Evolutionary conservation across 2,113 vertebrate genomes (phyloP).

Genomic region (Oreocharis arfaki): DNA sequence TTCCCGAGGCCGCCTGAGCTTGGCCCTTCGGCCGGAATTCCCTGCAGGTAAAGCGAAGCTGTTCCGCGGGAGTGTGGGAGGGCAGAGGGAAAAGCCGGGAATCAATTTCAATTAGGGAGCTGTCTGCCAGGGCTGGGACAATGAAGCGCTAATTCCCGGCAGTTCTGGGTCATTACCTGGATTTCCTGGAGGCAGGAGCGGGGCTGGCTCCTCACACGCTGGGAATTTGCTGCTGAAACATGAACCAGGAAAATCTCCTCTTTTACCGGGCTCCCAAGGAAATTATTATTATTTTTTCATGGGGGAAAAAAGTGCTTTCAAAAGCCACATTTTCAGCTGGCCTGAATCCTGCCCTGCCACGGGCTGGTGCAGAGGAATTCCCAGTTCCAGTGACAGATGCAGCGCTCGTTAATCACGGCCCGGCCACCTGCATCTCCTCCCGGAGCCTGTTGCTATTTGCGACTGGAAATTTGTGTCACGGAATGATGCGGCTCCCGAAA

Average conservation of each 20-base stretch:
- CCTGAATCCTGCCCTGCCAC: neutral
- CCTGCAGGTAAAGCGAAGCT: neutral
- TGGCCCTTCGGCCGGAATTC: neutral
- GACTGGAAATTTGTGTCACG: neutral
- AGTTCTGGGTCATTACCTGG: slow-evolving; percentile 53
- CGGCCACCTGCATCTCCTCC: neutral
- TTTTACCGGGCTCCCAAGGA: neutral
- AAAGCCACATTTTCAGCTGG: neutral
- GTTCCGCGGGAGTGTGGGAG: neutral
- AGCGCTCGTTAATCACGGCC: neutral
- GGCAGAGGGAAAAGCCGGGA: neutral
- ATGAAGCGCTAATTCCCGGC: slow-evolving; percentile 50
- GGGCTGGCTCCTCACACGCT: neutral
- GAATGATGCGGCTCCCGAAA: rapidly evolving
- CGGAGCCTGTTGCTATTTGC: neutral
- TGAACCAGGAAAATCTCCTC: neutral
- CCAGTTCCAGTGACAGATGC: neutral
- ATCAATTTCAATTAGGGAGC: slow-evolving; percentile 52
- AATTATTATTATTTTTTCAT: neutral
- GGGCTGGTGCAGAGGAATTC: neutral
- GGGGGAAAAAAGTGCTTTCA: rapidly evolving
- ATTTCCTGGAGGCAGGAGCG: neutral
- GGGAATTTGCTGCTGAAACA: neutral
- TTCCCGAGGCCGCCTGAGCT: neutral
- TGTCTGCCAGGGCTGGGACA: neutral